These are phyloP conservation scores for Orthonychiurus folsomi DNA, from an alignment of 2,888 invertebrate genomes.

Conservation along the genomic window DNA sequence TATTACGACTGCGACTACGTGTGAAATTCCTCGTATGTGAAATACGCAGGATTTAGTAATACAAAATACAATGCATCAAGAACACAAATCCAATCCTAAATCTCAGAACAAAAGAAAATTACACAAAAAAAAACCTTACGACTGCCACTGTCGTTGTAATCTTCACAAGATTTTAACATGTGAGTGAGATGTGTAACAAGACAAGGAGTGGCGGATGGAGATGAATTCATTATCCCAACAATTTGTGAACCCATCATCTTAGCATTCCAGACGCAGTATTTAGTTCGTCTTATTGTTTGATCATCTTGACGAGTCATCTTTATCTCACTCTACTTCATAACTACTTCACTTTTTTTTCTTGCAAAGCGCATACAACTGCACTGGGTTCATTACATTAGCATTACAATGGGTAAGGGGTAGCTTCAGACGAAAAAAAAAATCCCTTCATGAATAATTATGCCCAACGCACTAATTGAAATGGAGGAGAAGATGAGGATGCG, in stretches of 20 bases:
- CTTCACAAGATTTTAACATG: too few relatives aligned
- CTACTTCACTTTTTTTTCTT: conserved; percentile 2
- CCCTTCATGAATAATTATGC: conserved; percentile 25
- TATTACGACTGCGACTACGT: too few relatives aligned
- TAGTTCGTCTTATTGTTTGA: conserved; percentile 23
- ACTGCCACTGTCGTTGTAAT: too few relatives aligned
- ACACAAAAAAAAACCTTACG: too few relatives aligned
- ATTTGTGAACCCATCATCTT: too few relatives aligned
- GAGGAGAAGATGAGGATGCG: conserved; percentile 14
- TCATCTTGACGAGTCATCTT: conserved; percentile 17
- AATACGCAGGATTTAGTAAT: too few relatives aligned
- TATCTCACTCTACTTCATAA: conserved; percentile 10
- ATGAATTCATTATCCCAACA: conserved; percentile 23
- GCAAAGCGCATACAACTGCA: neutral
- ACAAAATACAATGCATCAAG: too few relatives aligned
- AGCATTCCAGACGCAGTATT: conserved; percentile 20
- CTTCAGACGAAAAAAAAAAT: conserved; percentile 6
- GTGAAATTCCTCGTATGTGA: too few relatives aligned
- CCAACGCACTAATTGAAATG: conserved; percentile 23
- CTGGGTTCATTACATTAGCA: conserved; percentile 2
- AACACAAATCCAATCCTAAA: too few relatives aligned
- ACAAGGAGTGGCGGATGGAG: conserved; percentile 25
- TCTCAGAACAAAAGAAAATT: too few relatives aligned
- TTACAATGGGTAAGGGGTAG: conserved; percentile 1
- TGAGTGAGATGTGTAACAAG: conserved; percentile 16